Percentiles rank a stretch among this genome's conserved stretches.
These are phyloP conservation scores for Drosophila eugracilis DNA, from an alignment of 1,140 invertebrate species.

Conservation along the genomic window DNA sequence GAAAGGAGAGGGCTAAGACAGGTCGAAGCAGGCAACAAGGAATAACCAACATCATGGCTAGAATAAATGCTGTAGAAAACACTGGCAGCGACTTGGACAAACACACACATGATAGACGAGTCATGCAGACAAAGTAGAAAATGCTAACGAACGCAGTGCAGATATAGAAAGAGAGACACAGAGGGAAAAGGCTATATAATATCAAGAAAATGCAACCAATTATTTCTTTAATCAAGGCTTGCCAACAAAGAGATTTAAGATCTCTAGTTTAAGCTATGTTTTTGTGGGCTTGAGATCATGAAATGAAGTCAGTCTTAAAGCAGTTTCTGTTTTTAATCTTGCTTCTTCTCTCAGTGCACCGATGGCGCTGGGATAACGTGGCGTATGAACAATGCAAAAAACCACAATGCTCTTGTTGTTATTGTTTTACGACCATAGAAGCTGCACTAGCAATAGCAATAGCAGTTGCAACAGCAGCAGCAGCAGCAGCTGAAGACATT, in stretches of 20 bases:
- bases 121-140: slow-evolving; percentile 52
- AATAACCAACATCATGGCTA: slow-evolving; percentile 64
- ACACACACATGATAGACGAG: slow-evolving; percentile 44
- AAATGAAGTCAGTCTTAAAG: no score
- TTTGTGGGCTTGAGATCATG: no score
- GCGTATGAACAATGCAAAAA: slow-evolving; percentile 77
- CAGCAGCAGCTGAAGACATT: slow-evolving; percentile 49
- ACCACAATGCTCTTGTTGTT: slow-evolving; percentile 72
- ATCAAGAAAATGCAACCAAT: no score
- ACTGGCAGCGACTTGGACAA: slow-evolving; percentile 8
- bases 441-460: slow-evolving; percentile 11
- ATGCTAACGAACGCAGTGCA: slow-evolving; percentile 49
- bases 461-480: slow-evolving; percentile 5
- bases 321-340: no score
- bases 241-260: no score
- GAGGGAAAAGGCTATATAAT: slow-evolving; percentile 9
- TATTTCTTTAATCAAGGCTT: no score
- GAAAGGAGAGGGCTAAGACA: slow-evolving; percentile 15
- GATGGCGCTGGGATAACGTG: slow-evolving; percentile 56
- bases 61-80: slow-evolving; percentile 79
- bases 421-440: slow-evolving; percentile 62
- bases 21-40: slow-evolving; percentile 53
- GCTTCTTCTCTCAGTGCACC: not conserved
- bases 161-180: not conserved
- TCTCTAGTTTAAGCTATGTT: no score